Conservation (phyloP, 2,888 invertebrate species). For the Ectemnius lituratus region DNA sequence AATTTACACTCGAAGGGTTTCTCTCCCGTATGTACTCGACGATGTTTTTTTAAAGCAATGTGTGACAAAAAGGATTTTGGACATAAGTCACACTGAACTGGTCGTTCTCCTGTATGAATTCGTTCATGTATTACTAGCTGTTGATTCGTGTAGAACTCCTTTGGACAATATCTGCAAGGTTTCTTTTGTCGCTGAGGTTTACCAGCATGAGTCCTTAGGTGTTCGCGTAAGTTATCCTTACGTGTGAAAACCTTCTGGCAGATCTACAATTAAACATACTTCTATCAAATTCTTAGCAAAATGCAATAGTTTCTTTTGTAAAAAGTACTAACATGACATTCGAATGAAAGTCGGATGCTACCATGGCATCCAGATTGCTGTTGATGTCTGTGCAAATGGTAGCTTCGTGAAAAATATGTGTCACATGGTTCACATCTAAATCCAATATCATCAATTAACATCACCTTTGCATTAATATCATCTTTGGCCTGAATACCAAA, state of each 20-base stretch:
- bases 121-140: conserved; percentile 82
- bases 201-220: conserved; percentile 84
- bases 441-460: not conserved
- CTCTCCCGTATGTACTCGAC: conserved; percentile 80
- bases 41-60: conserved; percentile 88
- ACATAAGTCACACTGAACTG: conserved; percentile 87
- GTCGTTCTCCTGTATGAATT: conserved; percentile 83
- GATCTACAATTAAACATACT: conserved; percentile 73
- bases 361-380: conserved; percentile 80
- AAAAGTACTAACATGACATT: conserved; percentile 79
- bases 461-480: no score
- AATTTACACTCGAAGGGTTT: conserved; percentile 80
- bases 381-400: conserved; percentile 80
- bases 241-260: conserved; percentile 81
- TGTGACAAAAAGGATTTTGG: conserved; percentile 86
- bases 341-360: conserved; percentile 78
- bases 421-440: conserved; percentile 78
- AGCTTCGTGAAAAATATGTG: conserved; percentile 79
- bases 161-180: conserved; percentile 83
- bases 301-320: not conserved
- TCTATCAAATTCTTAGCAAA: not conserved
- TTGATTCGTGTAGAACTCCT: conserved; percentile 80
- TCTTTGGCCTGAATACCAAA: not conserved
- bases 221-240: conserved; percentile 86
- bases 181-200: conserved; percentile 80